Conservation (phyloP, 2,888 invertebrate genomes). For the Alentia gelatinosa region DNA sequence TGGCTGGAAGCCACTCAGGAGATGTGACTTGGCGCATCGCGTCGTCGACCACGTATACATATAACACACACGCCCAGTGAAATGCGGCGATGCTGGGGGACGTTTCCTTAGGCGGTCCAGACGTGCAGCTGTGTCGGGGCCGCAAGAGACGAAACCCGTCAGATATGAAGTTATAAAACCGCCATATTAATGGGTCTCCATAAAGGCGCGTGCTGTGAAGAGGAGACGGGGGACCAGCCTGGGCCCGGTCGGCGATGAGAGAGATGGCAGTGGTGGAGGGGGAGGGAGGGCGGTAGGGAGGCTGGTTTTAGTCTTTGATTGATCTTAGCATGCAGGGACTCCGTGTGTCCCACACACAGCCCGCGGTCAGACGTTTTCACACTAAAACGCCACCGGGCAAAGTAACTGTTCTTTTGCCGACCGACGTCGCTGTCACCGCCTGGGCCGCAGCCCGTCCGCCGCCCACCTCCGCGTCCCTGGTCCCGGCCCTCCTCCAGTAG, state of each 20-base stretch:
- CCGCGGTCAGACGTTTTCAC: conserved; percentile 8
- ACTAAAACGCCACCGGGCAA: conserved; percentile 35
- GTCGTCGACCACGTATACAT: not conserved
- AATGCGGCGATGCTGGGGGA: too few relatives aligned
- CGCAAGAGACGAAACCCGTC: conserved; percentile 10
- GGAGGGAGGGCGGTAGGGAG: not conserved
- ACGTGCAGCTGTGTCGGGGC: conserved; percentile 18
- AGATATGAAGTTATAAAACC: conserved; percentile 13
- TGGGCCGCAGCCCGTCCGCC: not conserved
- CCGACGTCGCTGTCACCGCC: not conserved
- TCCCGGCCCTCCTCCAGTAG: not conserved
- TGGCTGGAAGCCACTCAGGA: not conserved
- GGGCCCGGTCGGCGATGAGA: not conserved
- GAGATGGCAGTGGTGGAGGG: too few relatives aligned
- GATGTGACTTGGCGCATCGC: not conserved
- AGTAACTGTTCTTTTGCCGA: conserved; percentile 55
- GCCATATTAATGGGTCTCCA: not conserved
- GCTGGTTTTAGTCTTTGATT: not conserved
- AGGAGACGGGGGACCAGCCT: not conserved
- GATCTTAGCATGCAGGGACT: conserved; percentile 5
- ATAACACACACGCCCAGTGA: not conserved
- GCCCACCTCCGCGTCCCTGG: not conserved
- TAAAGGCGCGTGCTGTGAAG: not conserved
- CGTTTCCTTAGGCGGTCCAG: not conserved
- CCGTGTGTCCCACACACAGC: not conserved